These are phyloP conservation scores for Vombatus ursinus DNA, from an alignment of 2,113 vertebrate genomes.

Conservation along the genomic window DNA sequence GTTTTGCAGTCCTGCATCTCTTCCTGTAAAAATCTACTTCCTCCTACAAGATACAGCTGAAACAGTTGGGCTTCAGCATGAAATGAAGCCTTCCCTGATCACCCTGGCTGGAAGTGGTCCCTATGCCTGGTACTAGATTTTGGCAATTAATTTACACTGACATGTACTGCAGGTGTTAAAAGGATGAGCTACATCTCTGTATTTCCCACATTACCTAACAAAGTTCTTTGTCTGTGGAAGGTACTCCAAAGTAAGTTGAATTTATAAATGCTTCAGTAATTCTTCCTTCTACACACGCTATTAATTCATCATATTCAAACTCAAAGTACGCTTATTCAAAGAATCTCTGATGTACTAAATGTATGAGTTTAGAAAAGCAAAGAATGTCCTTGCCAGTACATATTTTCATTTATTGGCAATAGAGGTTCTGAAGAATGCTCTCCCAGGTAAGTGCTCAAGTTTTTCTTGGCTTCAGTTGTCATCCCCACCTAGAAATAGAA, in stretches of 20 bases:
- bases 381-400: neutral
- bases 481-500: neutral
- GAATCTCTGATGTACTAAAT: neutral
- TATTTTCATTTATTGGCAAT: neutral
- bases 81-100: neutral
- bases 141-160: neutral
- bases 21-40: neutral
- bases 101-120: neutral
- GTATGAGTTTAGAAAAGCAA: neutral
- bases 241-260: neutral
- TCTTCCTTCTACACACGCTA: neutral
- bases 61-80: neutral
- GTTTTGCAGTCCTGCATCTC: neutral
- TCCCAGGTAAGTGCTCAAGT: neutral
- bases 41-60: neutral
- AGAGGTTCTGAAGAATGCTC: neutral
- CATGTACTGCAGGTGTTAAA: neutral
- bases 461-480: neutral
- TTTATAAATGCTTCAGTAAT: neutral
- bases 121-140: neutral
- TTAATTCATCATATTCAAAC: neutral
- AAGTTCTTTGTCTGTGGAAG: neutral
- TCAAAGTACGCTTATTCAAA: neutral
- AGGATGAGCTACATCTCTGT: neutral
- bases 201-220: neutral